Percentiles rank a stretch among this genome's conserved stretches.
These are phyloP conservation scores for Congeria kusceri DNA, from an alignment of 2,888 invertebrate genomes.

Conservation along the genomic window DNA sequence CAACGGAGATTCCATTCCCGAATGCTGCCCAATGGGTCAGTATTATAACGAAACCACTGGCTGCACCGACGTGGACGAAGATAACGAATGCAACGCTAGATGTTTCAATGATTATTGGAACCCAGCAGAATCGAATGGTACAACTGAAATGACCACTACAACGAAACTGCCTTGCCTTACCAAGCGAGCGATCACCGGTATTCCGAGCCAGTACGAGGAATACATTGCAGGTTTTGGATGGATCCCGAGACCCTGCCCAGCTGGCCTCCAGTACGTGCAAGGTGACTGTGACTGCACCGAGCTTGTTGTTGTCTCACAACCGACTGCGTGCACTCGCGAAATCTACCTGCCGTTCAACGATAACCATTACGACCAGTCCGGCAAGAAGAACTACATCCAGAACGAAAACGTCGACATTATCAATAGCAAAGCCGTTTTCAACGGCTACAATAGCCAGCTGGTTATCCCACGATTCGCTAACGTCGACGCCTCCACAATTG, in stretches of 20 bases:
- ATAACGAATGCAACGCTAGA: constrained; percentile 3
- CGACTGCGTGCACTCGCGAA: constrained; percentile 23
- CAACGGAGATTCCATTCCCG: not conserved
- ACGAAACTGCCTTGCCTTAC: not conserved
- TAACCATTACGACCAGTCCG: constrained; percentile 63
- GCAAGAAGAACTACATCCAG: constrained; percentile 46
- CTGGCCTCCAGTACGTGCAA: constrained; percentile 6
- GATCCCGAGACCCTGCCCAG: not conserved
- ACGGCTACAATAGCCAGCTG: constrained; percentile 68
- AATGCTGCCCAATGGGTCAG: constrained; percentile 13
- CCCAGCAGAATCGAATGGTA: not conserved
- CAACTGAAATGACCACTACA: constrained; percentile 53
- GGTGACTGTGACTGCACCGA: not conserved
- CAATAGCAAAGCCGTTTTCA: constrained; percentile 70
- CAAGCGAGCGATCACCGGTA: constrained; percentile 51
- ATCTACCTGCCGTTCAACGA: constrained; percentile 62
- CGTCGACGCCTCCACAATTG: constrained; percentile 64
- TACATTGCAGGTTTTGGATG: constrained; percentile 49
- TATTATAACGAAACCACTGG: not conserved
- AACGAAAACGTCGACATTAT: constrained; percentile 67
- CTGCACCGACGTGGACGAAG: not conserved
- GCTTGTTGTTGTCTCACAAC: not conserved
- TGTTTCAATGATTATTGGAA: constrained; percentile 8
- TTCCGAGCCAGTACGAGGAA: constrained; percentile 63
- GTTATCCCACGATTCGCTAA: constrained; percentile 76